A percentile compares a stretch with the other conserved stretches of the same genome.
Evolutionary conservation across 2,113 vertebrate genomes (phyloP).

Genomic region (Cebus imitator): DNA sequence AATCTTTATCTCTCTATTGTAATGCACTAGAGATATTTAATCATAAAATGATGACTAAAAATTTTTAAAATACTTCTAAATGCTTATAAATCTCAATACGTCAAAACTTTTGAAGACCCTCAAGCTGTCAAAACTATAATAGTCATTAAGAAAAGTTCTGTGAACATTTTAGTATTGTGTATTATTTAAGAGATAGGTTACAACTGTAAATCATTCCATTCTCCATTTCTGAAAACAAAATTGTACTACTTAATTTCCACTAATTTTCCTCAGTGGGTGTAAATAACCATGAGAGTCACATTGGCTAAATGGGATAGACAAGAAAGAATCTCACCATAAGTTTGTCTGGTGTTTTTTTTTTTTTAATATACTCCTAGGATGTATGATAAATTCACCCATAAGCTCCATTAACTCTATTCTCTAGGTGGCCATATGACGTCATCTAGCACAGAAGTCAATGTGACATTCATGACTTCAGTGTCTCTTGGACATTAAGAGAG

Average conservation of each 20-base stretch:
- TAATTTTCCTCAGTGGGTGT: neutral
- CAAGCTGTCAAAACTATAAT: neutral
- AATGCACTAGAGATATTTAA: neutral
- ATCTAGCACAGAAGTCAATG: neutral
- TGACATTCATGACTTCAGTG: neutral
- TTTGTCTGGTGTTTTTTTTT: neutral
- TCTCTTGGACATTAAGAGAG: neutral
- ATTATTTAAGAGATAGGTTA: neutral
- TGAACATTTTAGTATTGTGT: neutral
- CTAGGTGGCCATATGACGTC: neutral
- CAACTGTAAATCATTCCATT: neutral
- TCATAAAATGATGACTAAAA: neutral
- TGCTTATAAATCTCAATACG: neutral
- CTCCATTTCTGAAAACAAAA: conserved; percentile 13
- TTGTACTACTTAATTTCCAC: neutral
- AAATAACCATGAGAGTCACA: neutral
- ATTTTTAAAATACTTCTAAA: neutral
- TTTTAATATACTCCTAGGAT: neutral
- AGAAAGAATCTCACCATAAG: neutral
- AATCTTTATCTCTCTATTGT: neutral
- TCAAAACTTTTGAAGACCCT: neutral
- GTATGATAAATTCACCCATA: neutral
- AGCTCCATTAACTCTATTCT: neutral
- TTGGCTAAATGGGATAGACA: neutral
- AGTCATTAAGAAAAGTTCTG: neutral